Evolutionary conservation across 2,888 invertebrate species (phyloP), one percentile per base, ranked within the genome.

Genomic region (Dryobota labecula): DNA sequence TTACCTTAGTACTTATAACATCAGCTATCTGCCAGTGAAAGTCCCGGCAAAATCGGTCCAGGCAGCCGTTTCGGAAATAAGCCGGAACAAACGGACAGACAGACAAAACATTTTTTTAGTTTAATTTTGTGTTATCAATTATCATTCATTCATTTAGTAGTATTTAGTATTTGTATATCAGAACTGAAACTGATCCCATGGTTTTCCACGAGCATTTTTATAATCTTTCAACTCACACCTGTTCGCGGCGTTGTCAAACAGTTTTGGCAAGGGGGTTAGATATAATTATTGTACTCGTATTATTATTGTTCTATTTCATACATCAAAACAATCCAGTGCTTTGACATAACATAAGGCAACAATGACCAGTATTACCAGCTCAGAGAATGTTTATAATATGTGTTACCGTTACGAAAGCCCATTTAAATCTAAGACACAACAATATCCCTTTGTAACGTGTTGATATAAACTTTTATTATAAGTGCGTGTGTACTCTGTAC

Each of bases 381-480:
- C 56, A 13, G n/a, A 30, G 27, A 30, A 15, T 15, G 11, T n/a
- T 38, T 24, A 13, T 24, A 47, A 13, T 24, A 47, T n/a, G 13
- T 18, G 6, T n/a, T 63, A 63, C 47, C 18, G 45, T 47, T 57
- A 9, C 49, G 20, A 30, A 47, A 30, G 7, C 11, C 33, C 41
- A 47, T 33, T 54, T 74, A 65, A 54, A 54, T 54, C 0, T 64
- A 64, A 38, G 56, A n/a, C 51, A 54, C 47, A 36, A 43, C 15
- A 56, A 65, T 36, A 41, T 30, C 38, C 45, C 3, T 30, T 36
- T 51, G 53, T 45, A 41, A 60, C 27, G 58, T 27, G 58, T 63
- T 45, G 27, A 60, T 30, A 73, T 66, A 45, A 60, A 60, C 24
- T 70, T 49, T 38, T 61, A 54, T 36, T 36, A 60, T 27, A 27